Evolutionary conservation across 2,888 invertebrate species (phyloP).

Genomic region (Cataglyphis albicans): DNA sequence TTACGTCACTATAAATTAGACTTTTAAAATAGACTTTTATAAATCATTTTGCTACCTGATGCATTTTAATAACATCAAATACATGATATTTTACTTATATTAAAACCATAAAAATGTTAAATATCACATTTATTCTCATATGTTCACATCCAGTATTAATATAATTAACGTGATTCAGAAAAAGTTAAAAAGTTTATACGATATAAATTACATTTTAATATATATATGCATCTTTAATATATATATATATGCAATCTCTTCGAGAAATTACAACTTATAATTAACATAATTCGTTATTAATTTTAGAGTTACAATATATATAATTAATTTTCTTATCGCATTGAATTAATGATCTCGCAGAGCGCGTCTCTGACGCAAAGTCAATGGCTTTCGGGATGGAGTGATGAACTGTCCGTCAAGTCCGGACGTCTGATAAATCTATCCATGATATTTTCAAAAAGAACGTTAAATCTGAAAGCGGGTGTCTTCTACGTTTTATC

Average conservation of each 20-base stretch:
- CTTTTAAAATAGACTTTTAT: background rate
- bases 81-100: background rate
- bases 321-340: constrained; percentile 19
- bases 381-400: constrained; percentile 78
- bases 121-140: background rate
- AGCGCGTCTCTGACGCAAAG: constrained; percentile 52
- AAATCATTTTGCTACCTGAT: background rate
- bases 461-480: constrained; percentile 73
- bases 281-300: constrained; percentile 3
- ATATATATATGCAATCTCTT: background rate
- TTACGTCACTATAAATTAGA: too few species aligned
- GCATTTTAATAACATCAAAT: background rate
- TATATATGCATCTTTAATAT: background rate
- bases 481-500: constrained; percentile 76
- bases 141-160: background rate
- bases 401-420: constrained; percentile 58
- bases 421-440: constrained; percentile 65
- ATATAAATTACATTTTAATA: background rate
- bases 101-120: background rate
- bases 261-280: background rate
- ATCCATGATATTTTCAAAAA: constrained; percentile 72
- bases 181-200: constrained; percentile 20
- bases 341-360: constrained; percentile 39
- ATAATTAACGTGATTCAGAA: background rate
- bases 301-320: background rate